Evolutionary conservation across 1,140 invertebrate species (phyloP).

Genomic region (Tetragnatha versicolor): DNA sequence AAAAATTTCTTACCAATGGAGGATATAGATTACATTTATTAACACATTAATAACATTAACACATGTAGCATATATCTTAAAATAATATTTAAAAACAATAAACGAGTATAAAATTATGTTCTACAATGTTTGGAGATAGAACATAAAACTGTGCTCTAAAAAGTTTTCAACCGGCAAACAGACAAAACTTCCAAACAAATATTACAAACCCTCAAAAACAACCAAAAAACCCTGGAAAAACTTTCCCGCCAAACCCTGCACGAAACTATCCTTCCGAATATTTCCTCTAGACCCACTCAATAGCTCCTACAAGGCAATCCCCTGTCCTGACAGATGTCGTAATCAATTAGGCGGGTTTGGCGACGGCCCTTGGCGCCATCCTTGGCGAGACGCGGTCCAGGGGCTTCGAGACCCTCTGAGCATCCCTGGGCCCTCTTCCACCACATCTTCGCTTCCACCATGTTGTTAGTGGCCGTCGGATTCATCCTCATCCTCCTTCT

Average conservation of each 20-base stretch:
- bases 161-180: no score
- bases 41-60: no score
- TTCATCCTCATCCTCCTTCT: slow-evolving; percentile 49
- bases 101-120: no score
- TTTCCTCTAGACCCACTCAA: neutral
- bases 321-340: neutral
- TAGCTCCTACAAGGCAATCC: neutral
- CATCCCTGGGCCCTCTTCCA: slow-evolving; percentile 38
- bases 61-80: no score
- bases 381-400: neutral
- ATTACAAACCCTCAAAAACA: no score
- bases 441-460: slow-evolving; percentile 14
- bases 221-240: no score
- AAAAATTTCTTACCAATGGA: no score
- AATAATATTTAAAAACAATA: no score
- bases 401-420: slow-evolving; percentile 1
- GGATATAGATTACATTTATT: no score
- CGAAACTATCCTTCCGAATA: neutral
- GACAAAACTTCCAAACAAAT: no score
- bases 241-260: neutral
- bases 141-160: no score
- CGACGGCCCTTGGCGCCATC: slow-evolving; percentile 13
- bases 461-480: slow-evolving; percentile 51
- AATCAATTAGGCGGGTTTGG: neutral
- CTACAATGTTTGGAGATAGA: no score